phyloP scores from a whole-genome alignment of 2,113 vertebrate species.

The Brachyistius frenatus region DNA sequence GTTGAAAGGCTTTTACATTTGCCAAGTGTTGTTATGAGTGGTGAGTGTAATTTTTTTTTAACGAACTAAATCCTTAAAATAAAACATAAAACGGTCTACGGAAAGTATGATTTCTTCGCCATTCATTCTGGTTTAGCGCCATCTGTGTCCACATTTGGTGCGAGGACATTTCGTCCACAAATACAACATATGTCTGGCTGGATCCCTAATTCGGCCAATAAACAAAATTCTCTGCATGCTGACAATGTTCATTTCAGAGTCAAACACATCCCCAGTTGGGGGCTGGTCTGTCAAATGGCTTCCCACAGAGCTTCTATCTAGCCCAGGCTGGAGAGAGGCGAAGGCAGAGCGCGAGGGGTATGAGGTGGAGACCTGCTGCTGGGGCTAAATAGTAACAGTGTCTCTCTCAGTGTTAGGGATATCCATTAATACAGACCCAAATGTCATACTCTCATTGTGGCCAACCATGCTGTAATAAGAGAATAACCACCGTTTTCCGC shows the following conservation, averaged over 20 bases:
- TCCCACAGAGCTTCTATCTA: constrained; percentile 78
- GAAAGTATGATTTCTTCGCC: neutral
- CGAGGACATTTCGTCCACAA: constrained; percentile 24
- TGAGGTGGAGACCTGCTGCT: constrained; percentile 57
- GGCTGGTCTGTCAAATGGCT: constrained; percentile 77
- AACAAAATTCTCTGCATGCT: constrained; percentile 67
- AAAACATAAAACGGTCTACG: neutral
- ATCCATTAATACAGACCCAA: constrained; percentile 59
- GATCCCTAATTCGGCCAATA: constrained; percentile 23
- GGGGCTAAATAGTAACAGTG: constrained; percentile 47
- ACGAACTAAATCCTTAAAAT: constrained; percentile 2
- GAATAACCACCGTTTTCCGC: constrained; percentile 47
- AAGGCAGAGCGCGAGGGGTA: constrained; percentile 44
- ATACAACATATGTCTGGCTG: constrained; percentile 15
- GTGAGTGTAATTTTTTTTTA: neutral
- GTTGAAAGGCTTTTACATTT: neutral
- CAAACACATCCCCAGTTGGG: constrained; percentile 87
- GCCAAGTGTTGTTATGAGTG: neutral
- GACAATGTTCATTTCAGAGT: constrained; percentile 91
- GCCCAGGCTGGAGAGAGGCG: constrained; percentile 58
- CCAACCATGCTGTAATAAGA: constrained; percentile 39
- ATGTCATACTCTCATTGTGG: constrained; percentile 43
- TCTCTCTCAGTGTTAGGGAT: constrained; percentile 31
- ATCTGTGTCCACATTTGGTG: constrained; percentile 11
- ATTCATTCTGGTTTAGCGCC: neutral